Evolutionary conservation across 1,140 invertebrate species (phyloP), one percentile per base, ranked within the genome.

Genomic region (Nephotettix cincticeps): DNA sequence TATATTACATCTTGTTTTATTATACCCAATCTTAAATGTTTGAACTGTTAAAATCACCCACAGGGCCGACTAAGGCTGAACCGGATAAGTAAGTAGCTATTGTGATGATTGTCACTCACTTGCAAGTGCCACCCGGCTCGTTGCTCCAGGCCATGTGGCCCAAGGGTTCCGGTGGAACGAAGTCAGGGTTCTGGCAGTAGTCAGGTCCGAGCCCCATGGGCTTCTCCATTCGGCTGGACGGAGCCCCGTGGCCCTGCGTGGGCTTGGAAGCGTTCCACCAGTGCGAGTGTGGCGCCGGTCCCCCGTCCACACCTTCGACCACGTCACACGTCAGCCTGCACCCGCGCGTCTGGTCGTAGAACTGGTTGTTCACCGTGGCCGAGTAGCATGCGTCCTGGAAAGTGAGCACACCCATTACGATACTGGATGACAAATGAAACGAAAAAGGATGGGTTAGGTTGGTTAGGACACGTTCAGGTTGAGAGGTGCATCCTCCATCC

Each of bases 221-320:
- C 1, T 4, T 6, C n/a, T 2, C 28, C 14, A 36, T 14, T 36
- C 14, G 4, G 14, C 32, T 14, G n/a, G n/a, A n/a, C 19, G 13
- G 13, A n/a, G 9, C 47, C 19, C 4, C 9, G 11, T 6, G 47
- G 11, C 47, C 47, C 47, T 54, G 47, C n/a, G n/a, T n/a, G n/a
- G n/a, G n/a, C n/a, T n/a, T n/a, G n/a, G 56, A 25, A 14, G 13
- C 27, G 56, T 61, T 61, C 56, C 56, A 61, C 56, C 56, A 61
- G 56, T 61, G 56, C 2, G 56, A 27, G 27, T 61, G 56, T 25
- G 21, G 21, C 6, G 13, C 25, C 6, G 14, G 23, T 9, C 56
- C 56, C 6, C 11, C 23, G 6, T n/a, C 21, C 13, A 9, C 56
- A 25, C 11, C 23, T 21, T 51, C 19, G 47, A 4, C 3, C 14